Base-by-base conservation (phyloP, 2,113 vertebrate genomes). In the Cyprinus carpio region DNA sequence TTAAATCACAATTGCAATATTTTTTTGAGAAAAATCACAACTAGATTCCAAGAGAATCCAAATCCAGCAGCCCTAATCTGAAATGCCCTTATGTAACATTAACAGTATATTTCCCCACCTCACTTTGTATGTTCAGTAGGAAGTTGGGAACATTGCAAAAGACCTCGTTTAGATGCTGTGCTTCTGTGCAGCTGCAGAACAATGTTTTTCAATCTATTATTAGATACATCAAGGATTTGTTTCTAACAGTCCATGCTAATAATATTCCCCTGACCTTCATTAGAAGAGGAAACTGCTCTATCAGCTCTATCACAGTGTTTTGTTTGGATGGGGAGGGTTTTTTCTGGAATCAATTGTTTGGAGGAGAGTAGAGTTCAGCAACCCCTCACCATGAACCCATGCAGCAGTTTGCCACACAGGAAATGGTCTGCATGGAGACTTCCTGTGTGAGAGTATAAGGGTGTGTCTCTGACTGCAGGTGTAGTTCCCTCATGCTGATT, bases 341-440 rank as follows among this genome's bases (percentile, higher is more conserved):
- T 34, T 37, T 6, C 11, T 12, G 5, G 49, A 25, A 71, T 60
- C n/a, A 79, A 31, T 31, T 29, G 91, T 91, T 91, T 90, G 65
- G 89, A 86, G 82, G 88, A 77, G 69, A 72, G 64, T 31, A 23
- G 40, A 71, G 84, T 80, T 81, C 18, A 67, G 54, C 27, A 74
- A 27, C 64, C 27, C 40, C 69, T 75, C 20, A 34, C 27, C 86
- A 85, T 86, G 56, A 81, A 64, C 79, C 91, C 91, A 91, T 90
- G 71, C 69, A 88, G 87, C 87, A 87, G 89, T 91, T 82, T 83
- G 81, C 86, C 88, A 9, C 91, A 91, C 82, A 89, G 92, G 90
- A 92, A 92, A 90, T 84, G 49, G 86, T 13, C 89, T 87, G 77
- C 79, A 37, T 86, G 79, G 88, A 84, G 23, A 86, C 81, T 91